phyloP scores from a whole-genome alignment of 2,113 vertebrate genomes.

The Takifugu bimaculatus region DNA sequence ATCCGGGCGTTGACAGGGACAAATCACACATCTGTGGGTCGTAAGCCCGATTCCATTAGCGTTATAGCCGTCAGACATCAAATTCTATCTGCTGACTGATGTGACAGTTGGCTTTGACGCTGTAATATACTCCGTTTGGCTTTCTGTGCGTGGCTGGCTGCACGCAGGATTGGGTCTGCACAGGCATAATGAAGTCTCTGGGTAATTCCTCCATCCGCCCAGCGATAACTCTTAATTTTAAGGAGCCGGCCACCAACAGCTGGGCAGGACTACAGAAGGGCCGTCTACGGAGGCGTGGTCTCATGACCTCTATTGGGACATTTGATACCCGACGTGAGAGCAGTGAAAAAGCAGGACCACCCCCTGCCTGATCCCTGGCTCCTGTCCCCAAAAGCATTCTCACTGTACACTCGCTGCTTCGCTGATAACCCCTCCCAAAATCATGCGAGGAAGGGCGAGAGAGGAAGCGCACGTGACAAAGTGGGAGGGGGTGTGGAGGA shows the following conservation, averaged over 20 bases:
- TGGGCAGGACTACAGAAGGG: constrained; percentile 25
- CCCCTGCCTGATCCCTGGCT: constrained; percentile 41
- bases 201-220: constrained; percentile 37
- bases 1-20: constrained; percentile 21
- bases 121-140: constrained; percentile 31
- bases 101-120: constrained; percentile 41
- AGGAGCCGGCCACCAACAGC: constrained; percentile 47
- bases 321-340: constrained; percentile 39
- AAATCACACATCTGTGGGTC: constrained; percentile 46
- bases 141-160: constrained; percentile 35
- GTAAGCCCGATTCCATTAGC: constrained; percentile 48
- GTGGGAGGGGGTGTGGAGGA: constrained; percentile 41
- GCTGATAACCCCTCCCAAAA: constrained; percentile 55
- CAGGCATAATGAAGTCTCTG: constrained; percentile 57
- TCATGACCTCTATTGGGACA: constrained; percentile 59
- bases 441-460: constrained; percentile 17
- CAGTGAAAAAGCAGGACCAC: constrained; percentile 47
- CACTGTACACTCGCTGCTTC: constrained; percentile 41
- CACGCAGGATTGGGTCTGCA: constrained; percentile 28
- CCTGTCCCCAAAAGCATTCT: constrained; percentile 31
- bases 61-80: constrained; percentile 51
- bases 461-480: constrained; percentile 54
- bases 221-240: constrained; percentile 45
- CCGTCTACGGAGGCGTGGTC: constrained; percentile 11
- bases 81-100: constrained; percentile 43